A percentile compares a stretch with the other conserved stretches of the same genome.
Evolutionary conservation across 2,113 vertebrate genomes (phyloP).

Genomic region (Megaceryle torquata): DNA sequence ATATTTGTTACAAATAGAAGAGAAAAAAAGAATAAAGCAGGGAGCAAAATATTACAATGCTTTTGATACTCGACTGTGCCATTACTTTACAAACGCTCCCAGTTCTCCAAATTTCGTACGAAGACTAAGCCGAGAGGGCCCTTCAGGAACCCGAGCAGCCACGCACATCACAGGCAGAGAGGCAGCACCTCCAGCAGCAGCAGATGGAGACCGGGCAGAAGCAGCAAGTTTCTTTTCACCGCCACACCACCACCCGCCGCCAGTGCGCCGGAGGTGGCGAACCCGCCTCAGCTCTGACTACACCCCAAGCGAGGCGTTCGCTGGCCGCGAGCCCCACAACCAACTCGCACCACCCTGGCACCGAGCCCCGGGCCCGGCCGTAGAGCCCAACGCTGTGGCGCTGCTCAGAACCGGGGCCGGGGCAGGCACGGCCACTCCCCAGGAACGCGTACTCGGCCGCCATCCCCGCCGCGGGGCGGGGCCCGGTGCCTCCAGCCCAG

Average conservation of each 20-base stretch:
- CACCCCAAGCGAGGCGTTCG: too few species aligned
- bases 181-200: rapidly evolving
- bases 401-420: too few species aligned
- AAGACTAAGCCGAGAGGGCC: neutral
- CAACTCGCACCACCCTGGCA: too few species aligned
- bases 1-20: neutral
- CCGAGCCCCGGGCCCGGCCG: too few species aligned
- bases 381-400: too few species aligned
- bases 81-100: rapidly evolving
- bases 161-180: rapidly evolving
- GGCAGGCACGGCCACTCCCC: too few species aligned
- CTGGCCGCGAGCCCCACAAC: neutral
- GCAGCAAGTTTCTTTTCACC: neutral
- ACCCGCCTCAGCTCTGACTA: too few species aligned
- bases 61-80: rapidly evolving
- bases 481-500: neutral
- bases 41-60: neutral
- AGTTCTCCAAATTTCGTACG: neutral
- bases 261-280: neutral
- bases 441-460: too few species aligned
- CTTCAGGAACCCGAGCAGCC: neutral
- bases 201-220: rapidly evolving
- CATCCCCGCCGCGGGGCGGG: too few species aligned
- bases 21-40: neutral
- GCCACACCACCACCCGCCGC: neutral